Conservation (phyloP, 2,113 vertebrate genomes). For the Myxocyprinus asiaticus region DNA sequence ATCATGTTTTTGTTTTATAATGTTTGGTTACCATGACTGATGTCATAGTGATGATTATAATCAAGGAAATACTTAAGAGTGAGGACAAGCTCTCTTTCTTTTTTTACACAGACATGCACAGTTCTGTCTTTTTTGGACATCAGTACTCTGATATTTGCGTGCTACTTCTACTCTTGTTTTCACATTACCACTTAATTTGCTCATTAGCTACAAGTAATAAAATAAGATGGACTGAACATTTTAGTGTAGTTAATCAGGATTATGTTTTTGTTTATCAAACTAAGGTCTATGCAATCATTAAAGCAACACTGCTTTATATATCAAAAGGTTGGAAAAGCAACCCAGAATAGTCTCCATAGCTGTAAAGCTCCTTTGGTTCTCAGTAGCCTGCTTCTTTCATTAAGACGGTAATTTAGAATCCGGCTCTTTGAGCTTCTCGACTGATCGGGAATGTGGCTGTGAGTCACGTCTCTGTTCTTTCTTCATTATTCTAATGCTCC, state of each 20-base stretch:
- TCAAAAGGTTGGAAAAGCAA: slow-evolving; percentile 1
- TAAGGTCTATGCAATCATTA: slow-evolving; percentile 10
- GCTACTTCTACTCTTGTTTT: slow-evolving; percentile 10
- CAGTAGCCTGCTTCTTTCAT: slow-evolving; percentile 24
- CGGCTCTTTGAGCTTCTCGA: slow-evolving; percentile 26
- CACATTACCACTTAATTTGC: slow-evolving; percentile 58
- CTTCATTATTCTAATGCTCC: slow-evolving; percentile 27
- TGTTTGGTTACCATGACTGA: slow-evolving; percentile 58
- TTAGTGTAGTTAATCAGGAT: slow-evolving; percentile 16
- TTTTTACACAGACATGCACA: slow-evolving; percentile 10
- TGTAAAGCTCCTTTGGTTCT: background rate
- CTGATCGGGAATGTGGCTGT: slow-evolving; percentile 15
- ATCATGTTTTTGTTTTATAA: slow-evolving; percentile 53
- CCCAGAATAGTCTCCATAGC: background rate
- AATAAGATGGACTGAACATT: background rate
- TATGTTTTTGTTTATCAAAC: slow-evolving; percentile 6
- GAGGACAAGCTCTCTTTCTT: slow-evolving; percentile 22
- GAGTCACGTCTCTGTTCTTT: slow-evolving; percentile 30
- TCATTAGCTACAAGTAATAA: slow-evolving; percentile 6
- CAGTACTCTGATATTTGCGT: background rate
- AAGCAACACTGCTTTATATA: background rate
- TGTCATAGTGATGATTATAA: slow-evolving; percentile 51
- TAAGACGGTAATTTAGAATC: slow-evolving; percentile 5
- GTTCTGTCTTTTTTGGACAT: background rate
- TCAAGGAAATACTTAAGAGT: slow-evolving; percentile 43